Evolutionary conservation across 2,888 invertebrate species (phyloP), one percentile per base, ranked within the genome.

Genomic region (Calliphora vomitoria): DNA sequence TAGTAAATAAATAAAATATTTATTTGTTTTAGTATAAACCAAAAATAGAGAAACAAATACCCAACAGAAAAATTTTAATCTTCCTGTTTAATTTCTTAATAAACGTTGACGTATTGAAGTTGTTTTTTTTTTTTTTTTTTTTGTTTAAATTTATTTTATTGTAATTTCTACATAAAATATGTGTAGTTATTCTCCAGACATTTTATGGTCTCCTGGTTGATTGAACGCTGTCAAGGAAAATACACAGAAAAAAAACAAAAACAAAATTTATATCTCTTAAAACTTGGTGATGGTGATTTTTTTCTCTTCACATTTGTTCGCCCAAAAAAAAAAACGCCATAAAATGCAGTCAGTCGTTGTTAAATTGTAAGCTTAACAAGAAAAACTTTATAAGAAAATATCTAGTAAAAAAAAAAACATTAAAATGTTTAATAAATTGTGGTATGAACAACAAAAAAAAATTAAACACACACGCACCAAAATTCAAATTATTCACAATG

Each of bases 181-280:
- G 35, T 35, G 35, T 74, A n/a, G n/a, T n/a, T n/a, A 41, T 38
- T 72, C 58, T 68, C 50, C 74, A 79, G 79, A 85, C 84, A 85
- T 74, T 85, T 85, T 74, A 85, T 85, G 68, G 66, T 71, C 87
- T 76, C 66, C 86, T 81, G 86, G 86, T 87, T 87, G 84, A 87
- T 87, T 87, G 87, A 87, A 87, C 87, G 87, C 84, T 84, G 87
- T 84, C 87, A 87, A 87, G 87, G 84, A 75, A 83, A 81, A 69
- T 69, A 69, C 44, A 66, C 13, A 75, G n/a, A 47, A 66, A 35
- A 50, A 68, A 13, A 66, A 50, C 38, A 38, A 41, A 47, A 71
- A 68, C 38, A 68, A 68, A 66, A 74, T 71, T 76, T 78, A 72
- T 83, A 64, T 72, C 71, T 83, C 64, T 41, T 71, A 62, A 76